These are phyloP conservation scores for Lamellibrachia columna DNA, from an alignment of 2,888 invertebrate species.

Conservation along the genomic window DNA sequence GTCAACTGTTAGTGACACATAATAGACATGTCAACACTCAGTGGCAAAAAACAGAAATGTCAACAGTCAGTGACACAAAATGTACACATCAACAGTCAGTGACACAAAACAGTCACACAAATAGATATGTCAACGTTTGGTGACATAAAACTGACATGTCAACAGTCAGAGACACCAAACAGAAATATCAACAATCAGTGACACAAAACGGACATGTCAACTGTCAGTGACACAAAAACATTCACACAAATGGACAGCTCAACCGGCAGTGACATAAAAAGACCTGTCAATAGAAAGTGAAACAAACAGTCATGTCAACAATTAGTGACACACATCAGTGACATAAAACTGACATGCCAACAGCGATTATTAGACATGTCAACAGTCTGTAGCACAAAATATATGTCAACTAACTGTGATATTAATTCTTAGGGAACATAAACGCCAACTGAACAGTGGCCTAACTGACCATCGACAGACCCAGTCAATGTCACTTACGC, in stretches of 20 bases:
- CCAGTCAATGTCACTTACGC: constrained; percentile 69
- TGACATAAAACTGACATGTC: not conserved
- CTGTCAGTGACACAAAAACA: not conserved
- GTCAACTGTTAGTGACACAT: no score
- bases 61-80: no score
- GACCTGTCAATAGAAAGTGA: not conserved
- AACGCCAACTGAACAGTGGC: no score
- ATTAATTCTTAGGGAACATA: not conserved
- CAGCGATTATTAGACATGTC: not conserved
- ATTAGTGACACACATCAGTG: no score
- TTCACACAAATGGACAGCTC: not conserved
- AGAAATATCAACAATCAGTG: not conserved
- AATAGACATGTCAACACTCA: no score
- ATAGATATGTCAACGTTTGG: not conserved
- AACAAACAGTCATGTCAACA: not conserved
- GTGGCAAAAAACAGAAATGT: no score
- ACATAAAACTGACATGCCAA: no score
- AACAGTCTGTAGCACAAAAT: not conserved
- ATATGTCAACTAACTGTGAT: not conserved
- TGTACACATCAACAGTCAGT: no score
- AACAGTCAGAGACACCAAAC: not conserved
- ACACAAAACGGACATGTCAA: not conserved
- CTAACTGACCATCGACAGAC: not conserved
- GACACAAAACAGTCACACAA: no score
- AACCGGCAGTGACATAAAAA: not conserved